Percentiles rank a stretch among this genome's conserved stretches.
These are phyloP conservation scores for Liasis olivaceus DNA, from an alignment of 2,797 vertebrate species.

Conservation along the genomic window DNA sequence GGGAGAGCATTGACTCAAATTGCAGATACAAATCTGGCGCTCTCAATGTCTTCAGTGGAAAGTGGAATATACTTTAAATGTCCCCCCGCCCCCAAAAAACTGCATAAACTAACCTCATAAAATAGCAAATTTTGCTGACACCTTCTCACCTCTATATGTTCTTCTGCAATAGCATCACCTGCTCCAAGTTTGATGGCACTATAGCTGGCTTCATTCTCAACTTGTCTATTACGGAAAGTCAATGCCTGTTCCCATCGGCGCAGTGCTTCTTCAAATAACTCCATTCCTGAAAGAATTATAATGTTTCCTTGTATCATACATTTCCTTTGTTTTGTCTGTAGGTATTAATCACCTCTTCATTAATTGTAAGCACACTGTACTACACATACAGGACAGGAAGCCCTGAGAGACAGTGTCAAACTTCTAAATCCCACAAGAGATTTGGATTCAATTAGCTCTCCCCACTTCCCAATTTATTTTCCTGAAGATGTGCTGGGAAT, in stretches of 20 bases:
- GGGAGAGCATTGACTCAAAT: too few relatives aligned
- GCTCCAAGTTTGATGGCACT: constrained; percentile 85
- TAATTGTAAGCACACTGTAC: not conserved
- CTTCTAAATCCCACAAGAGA: not conserved
- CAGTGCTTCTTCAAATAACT: constrained; percentile 93
- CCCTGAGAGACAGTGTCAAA: not conserved
- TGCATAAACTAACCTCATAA: accelerated
- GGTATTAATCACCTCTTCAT: too few relatives aligned
- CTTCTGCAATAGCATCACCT: constrained; percentile 91
- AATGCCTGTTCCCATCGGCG: constrained; percentile 93
- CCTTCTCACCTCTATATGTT: constrained; percentile 85
- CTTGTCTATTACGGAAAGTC: constrained; percentile 85
- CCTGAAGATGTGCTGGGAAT: not conserved
- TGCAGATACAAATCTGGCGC: not conserved
- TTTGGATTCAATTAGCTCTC: not conserved
- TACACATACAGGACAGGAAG: not conserved
- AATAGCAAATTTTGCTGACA: not conserved
- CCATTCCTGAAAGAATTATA: constrained; percentile 83
- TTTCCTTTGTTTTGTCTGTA: not conserved
- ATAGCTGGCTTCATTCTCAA: constrained; percentile 85
- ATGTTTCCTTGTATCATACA: not conserved
- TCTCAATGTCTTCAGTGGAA: not conserved
- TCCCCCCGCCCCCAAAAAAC: not conserved
- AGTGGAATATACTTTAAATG: not conserved
- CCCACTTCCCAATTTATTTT: not conserved